Percentiles rank a stretch among this genome's conserved stretches.
These are phyloP conservation scores for Poeciliopsis prolifica DNA, from an alignment of 2,113 vertebrate genomes.

Conservation along the genomic window DNA sequence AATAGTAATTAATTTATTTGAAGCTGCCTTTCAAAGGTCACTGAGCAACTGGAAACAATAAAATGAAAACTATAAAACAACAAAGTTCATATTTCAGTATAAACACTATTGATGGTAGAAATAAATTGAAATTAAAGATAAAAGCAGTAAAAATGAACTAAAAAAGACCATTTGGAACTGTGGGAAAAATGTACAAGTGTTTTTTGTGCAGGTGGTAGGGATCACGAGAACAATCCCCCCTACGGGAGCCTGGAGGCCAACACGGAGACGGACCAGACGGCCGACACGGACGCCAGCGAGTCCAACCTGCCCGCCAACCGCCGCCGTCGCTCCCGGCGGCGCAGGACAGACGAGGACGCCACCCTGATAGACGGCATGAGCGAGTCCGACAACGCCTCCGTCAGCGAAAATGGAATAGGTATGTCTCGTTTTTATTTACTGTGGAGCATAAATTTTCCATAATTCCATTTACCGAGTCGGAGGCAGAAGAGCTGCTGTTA, in stretches of 20 bases:
- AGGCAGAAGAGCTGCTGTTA: not conserved
- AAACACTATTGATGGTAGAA: too few relatives aligned
- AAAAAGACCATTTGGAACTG: too few relatives aligned
- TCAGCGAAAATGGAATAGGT: slow-evolving; percentile 98
- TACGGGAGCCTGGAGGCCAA: slow-evolving; percentile 89
- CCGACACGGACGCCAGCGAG: slow-evolving; percentile 94
- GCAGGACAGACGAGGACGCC: slow-evolving; percentile 94
- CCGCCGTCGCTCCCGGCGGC: slow-evolving; percentile 91
- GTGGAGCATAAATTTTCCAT: not conserved
- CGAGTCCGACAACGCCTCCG: slow-evolving; percentile 94
- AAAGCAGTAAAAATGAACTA: too few relatives aligned
- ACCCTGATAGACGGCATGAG: slow-evolving; percentile 95
- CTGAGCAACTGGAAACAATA: too few relatives aligned
- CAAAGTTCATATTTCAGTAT: too few relatives aligned
- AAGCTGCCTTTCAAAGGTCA: too few relatives aligned
- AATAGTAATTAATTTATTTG: too few relatives aligned
- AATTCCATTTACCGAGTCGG: not conserved
- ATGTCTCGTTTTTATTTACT: slow-evolving; percentile 48
- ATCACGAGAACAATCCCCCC: slow-evolving; percentile 87
- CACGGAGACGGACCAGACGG: slow-evolving; percentile 97
- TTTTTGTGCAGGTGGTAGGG: slow-evolving; percentile 82
- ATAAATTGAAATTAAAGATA: too few relatives aligned
- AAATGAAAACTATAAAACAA: too few relatives aligned
- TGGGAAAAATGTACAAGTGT: not conserved
- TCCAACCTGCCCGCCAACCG: slow-evolving; percentile 91